phyloP scores from a whole-genome alignment of 2,797 vertebrate species.

The Fringilla coelebs region DNA sequence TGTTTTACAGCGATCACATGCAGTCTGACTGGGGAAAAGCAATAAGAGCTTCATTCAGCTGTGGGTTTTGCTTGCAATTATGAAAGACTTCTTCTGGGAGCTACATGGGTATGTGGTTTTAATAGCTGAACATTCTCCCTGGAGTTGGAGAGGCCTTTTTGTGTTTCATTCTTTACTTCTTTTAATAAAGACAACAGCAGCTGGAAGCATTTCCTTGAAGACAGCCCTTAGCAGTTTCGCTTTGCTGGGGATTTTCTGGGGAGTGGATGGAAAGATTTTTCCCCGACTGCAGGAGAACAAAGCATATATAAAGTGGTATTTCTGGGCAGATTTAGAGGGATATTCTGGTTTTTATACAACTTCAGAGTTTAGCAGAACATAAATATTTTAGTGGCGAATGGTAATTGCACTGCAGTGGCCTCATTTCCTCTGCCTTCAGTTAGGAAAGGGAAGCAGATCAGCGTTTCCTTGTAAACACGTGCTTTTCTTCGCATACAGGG shows the following conservation, averaged over 20 bases:
- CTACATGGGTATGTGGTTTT: slow-evolving; percentile 10
- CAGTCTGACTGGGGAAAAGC: background rate
- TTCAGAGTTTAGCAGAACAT: background rate
- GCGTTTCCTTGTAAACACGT: background rate
- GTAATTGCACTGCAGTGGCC: accelerated
- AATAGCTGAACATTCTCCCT: slow-evolving; percentile 41
- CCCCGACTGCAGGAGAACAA: background rate
- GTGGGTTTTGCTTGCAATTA: slow-evolving; percentile 41
- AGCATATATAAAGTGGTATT: background rate
- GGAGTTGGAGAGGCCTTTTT: background rate
- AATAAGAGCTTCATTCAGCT: slow-evolving; percentile 2
- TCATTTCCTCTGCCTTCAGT: background rate
- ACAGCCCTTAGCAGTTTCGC: background rate
- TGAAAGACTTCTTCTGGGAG: slow-evolving; percentile 31
- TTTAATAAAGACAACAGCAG: slow-evolving; percentile 47
- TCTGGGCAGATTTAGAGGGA: background rate
- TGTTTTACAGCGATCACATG: background rate
- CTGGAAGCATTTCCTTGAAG: slow-evolving; percentile 36
- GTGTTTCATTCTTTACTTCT: slow-evolving; percentile 35
- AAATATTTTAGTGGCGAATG: background rate
- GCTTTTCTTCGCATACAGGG: accelerated
- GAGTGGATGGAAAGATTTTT: background rate
- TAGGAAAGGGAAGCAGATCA: background rate
- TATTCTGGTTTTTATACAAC: background rate
- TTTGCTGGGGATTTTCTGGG: background rate